Conservation (phyloP, 2,113 vertebrate species). For the Elachura formosa region DNA sequence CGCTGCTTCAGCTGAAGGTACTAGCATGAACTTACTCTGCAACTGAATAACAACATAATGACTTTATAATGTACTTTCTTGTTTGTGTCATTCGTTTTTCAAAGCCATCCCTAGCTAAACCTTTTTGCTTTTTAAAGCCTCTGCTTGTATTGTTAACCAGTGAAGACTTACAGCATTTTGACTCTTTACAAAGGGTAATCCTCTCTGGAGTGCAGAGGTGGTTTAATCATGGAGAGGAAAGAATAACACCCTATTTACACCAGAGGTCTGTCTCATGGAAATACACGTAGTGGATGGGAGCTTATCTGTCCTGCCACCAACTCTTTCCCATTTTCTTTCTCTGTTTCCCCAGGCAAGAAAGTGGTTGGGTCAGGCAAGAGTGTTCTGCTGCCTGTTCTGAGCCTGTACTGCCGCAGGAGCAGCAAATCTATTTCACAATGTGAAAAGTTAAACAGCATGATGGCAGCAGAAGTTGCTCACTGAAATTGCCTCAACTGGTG, state of each 20-base stretch:
- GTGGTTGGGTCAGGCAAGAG: not conserved
- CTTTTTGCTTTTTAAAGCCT: not conserved
- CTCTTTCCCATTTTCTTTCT: not conserved
- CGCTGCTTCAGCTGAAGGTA: not conserved
- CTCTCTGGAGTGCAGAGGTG: not conserved
- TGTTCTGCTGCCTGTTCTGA: not conserved
- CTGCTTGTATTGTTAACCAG: not conserved
- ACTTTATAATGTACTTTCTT: not conserved
- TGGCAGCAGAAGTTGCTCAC: not conserved
- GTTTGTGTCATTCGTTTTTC: not conserved
- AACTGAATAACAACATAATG: not conserved
- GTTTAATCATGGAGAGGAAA: not conserved
- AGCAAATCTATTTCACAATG: not conserved
- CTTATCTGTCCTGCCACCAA: not conserved
- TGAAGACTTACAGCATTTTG: not conserved
- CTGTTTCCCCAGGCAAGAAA: not conserved
- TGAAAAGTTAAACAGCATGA: not conserved
- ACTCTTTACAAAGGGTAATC: not conserved
- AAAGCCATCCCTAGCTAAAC: not conserved
- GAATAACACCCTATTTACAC: not conserved
- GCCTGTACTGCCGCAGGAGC: not conserved
- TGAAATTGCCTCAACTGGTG: not conserved
- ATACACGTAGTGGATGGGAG: accelerated
- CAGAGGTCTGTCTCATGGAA: not conserved
- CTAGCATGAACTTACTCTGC: not conserved